Evolutionary conservation across 2,888 invertebrate species (phyloP).

Genomic region (Seira sanloemensis): DNA sequence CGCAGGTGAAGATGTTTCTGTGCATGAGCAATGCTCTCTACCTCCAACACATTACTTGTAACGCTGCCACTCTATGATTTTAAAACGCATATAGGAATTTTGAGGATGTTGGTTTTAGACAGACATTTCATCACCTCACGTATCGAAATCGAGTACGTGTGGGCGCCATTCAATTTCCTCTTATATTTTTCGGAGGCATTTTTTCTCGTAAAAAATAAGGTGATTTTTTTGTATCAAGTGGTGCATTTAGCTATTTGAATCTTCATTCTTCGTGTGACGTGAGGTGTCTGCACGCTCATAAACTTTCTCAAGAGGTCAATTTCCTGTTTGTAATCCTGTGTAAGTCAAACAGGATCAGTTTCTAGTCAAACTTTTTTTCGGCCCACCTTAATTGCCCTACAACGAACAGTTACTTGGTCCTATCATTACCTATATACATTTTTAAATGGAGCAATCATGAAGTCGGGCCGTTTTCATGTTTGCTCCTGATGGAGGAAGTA

Average conservation of each 20-base stretch:
- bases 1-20: no score
- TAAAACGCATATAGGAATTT: no score
- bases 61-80: no score
- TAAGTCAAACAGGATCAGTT: background rate
- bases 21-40: no score
- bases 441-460: background rate
- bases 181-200: background rate
- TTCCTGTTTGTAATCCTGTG: background rate
- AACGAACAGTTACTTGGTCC: background rate
- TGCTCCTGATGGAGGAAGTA: conserved; percentile 15
- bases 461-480: background rate
- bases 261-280: background rate
- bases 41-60: no score
- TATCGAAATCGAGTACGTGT: background rate
- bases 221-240: background rate
- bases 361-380: background rate
- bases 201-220: no score
- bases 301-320: conserved; percentile 16
- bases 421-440: conserved; percentile 14
- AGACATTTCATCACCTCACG: background rate
- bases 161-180: background rate
- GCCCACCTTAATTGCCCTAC: background rate
- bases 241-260: background rate
- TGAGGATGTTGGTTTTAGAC: no score
- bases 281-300: background rate